Evolutionary conservation across 2,797 vertebrate genomes (phyloP), one percentile per base, ranked within the genome.

Genomic region (Neopelma chrysocephalum): DNA sequence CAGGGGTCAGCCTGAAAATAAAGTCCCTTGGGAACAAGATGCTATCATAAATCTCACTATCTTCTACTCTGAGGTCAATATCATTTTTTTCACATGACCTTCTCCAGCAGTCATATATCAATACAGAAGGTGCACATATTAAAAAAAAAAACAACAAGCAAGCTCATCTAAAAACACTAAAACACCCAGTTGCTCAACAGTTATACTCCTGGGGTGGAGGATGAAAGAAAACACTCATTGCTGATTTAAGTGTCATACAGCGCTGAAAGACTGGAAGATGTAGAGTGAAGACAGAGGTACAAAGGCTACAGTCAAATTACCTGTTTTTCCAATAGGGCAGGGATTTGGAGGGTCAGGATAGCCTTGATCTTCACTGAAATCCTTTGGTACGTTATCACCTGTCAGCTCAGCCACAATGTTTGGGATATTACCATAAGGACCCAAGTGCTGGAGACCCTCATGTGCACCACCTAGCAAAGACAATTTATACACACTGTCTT

Each of bases 261-360:
- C 2, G 3, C 42, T 76, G 73, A 56, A 86, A 86, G 29, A 42
- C 9, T 45, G 27, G 12, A 47, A 38, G 12, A 58, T 3, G 22
- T 45, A 42, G 10, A 45, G 21, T 26, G 32, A 72, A 75, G 40
- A 70, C 40, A 60, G 61, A 75, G 7, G 29, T 72, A 50, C 3
- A 3, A 91, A 82, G 31, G 58, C 20, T 70, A n/a, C 15, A 36
- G 19, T 20, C 48, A 58, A 47, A 23, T 92, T 98, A 99, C 99
- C 99, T 47, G 98, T 99, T 97, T 99, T 99, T 79, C 99, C 99
- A 78, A 98, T 75, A 11, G 99, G 99, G 77, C 99, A 99, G 47
- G 99, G 99, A 95, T 99, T 99, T 36, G 99, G 99, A 92, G 99
- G 99, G 94, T 99, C 99, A 13, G 99, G 99, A 95, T 99, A 99